Conservation (phyloP, 2,888 invertebrate species). For the Caenorhabditis sp. region DNA sequence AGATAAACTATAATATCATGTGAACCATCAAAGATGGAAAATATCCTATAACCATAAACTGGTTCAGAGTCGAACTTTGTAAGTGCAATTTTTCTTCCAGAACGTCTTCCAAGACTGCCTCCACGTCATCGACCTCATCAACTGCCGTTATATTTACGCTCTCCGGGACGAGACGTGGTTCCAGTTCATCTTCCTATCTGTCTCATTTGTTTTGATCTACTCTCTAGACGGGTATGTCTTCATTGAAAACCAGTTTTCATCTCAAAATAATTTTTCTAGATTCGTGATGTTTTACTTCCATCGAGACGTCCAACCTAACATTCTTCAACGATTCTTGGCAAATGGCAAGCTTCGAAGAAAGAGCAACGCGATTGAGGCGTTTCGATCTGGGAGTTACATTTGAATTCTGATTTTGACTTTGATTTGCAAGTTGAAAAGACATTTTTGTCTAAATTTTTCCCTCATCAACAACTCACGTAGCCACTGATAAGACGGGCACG, state of each 20-base stretch:
- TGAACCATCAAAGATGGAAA: too few relatives aligned
- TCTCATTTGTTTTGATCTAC: conserved; percentile 42
- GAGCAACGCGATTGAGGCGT: conserved; percentile 33
- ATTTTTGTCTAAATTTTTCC: neutral
- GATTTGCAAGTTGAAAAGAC: neutral
- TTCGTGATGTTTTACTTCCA: conserved; percentile 50
- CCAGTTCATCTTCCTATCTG: conserved; percentile 39
- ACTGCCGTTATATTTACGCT: conserved; percentile 32
- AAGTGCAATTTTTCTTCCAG: conserved; percentile 8
- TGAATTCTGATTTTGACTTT: neutral
- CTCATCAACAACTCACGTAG: conserved; percentile 41
- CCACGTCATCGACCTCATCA: conserved; percentile 37
- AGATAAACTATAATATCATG: too few relatives aligned
- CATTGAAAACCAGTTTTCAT: neutral
- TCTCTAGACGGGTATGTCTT: conserved; percentile 42
- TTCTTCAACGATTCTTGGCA: conserved; percentile 7
- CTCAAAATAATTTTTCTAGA: neutral
- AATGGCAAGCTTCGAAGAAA: conserved; percentile 22
- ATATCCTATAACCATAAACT: too few relatives aligned
- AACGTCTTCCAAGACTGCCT: conserved; percentile 52
- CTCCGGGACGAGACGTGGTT: conserved; percentile 41
- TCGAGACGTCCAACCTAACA: conserved; percentile 37
- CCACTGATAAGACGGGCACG: conserved; percentile 48
- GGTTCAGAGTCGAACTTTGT: too few relatives aligned
- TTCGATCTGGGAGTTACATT: conserved; percentile 22